Base-by-base conservation (phyloP, 2,888 invertebrate species). In the Orchesellides sinensis region DNA sequence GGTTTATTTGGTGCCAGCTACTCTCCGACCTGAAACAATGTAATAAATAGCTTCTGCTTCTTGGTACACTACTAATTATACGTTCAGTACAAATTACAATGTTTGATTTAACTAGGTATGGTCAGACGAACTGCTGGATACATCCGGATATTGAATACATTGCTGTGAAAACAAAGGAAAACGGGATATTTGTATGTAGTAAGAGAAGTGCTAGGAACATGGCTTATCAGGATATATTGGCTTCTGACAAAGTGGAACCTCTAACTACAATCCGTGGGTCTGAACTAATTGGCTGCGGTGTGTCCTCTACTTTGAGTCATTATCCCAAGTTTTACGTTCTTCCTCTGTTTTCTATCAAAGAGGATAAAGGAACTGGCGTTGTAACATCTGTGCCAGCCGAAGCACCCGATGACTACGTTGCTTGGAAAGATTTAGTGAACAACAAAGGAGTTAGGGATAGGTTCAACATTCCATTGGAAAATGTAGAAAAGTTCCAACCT, bases 71-170 rank as follows among this genome's bases (percentile, higher is more conserved):
- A 32, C 32, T 14, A 59, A 27, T 59, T 14, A 10, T 32, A 6
- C 10, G 23, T 59, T 12, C 1, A 25, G 2, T 25, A 59, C 19
- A 23, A n/a, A 45, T 40, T 25, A 59, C 59, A 56, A 23, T 12
- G 8, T 21, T 8, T 10, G 72, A 52, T 23, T 59, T 10, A 56
- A 32, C 32, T 40, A 87, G 87, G 87, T 87, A 98, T 89, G 99
- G 99, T 0, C 99, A 99, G 91, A 99, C 99, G 0, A 99, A 99
- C 90, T 99, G 98, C 90, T 99, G 99, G 98, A 90, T 99, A 2
- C 95, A 95, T 89, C 99, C 99, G 0, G 98, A 98, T 89, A 96
- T 99, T 89, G 94, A 93, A 86, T 99, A 99, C 89, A 93, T 98
- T 86, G 98, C 96, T 0, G 96, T 97, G 90, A 92, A 93, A 89